Conservation (phyloP, 2,888 invertebrate genomes). For the Synergus japonicus region DNA sequence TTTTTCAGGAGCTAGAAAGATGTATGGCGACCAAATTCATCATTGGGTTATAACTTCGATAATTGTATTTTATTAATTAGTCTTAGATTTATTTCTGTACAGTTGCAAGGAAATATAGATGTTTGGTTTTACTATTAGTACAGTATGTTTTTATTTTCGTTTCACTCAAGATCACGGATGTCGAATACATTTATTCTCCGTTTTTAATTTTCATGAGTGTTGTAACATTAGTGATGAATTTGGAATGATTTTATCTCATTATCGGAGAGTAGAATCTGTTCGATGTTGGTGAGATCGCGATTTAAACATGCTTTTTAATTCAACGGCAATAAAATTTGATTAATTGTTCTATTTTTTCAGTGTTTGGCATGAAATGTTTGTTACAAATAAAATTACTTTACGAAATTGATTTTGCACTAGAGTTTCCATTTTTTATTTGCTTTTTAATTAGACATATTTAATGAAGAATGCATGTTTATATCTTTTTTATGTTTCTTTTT, state of each 20-base stretch:
- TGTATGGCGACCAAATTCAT: slow-evolving; percentile 41
- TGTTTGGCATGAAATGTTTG: not conserved
- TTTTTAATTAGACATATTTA: not conserved
- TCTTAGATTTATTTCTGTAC: slow-evolving; percentile 33
- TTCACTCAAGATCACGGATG: slow-evolving; percentile 31
- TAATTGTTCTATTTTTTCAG: not conserved
- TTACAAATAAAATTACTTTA: not conserved
- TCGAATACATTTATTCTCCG: slow-evolving; percentile 39
- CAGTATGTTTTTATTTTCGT: slow-evolving; percentile 33
- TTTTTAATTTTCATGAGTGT: slow-evolving; percentile 13
- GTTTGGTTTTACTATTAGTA: slow-evolving; percentile 12
- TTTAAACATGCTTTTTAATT: not conserved
- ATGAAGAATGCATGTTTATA: not conserved
- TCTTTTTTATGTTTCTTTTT: not conserved
- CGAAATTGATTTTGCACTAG: too few species aligned
- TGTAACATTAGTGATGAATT: slow-evolving; percentile 39
- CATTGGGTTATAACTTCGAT: slow-evolving; percentile 41
- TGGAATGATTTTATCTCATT: slow-evolving; percentile 15
- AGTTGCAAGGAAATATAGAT: slow-evolving; percentile 29
- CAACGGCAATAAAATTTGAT: not conserved
- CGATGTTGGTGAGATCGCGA: slow-evolving; percentile 20
- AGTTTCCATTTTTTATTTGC: not conserved
- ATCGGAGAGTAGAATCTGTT: slow-evolving; percentile 39
- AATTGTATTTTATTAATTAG: slow-evolving; percentile 25
- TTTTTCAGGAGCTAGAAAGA: slow-evolving; percentile 40